Evolutionary conservation across 2,888 invertebrate genomes (phyloP), one percentile per base, ranked within the genome.

Genomic region (Amphiduros pacificus): DNA sequence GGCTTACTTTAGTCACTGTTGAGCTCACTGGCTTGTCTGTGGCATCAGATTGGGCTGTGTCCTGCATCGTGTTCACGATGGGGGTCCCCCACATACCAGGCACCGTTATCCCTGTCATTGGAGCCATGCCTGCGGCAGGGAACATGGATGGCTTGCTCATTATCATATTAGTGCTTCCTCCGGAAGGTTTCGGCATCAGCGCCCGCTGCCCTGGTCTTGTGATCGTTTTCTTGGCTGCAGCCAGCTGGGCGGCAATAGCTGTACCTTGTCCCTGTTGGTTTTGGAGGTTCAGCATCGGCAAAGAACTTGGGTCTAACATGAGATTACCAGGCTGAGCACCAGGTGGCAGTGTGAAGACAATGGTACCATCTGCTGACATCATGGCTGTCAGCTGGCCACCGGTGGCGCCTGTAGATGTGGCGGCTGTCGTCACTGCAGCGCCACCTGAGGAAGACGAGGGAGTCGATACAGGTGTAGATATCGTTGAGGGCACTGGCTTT

Each of bases 311-410:
- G 29, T 61, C 61, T 9, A 61, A 40, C 32, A 56, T 51, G 24
- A 61, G 24, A 29, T 52, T 31, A 41, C 52, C 55, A 31, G 61
- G 55, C 57, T 64, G 55, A 11, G 55, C 27, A 70, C 71, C 52
- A 66, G 74, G 71, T 26, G 73, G 71, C 56, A 77, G 69, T 27
- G 74, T 75, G 29, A 80, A 64, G 28, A 80, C 69, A 28, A 80
- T 75, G 1, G 77, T 74, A 4, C 76, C 75, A 40, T 72, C 71
- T 5, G 71, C 64, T 14, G 69, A 65, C 24, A 69, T 44, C 60
- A 67, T 64, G 3, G 71, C 70, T 6, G 66, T 63, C 50, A 50
- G 49, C 1, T 49, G 22, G n/a, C 20, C 44, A 44, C 44, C 44
- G n/a, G n/a, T 44, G n/a, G 5, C 5, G 44, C 22, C 55, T 14